Evolutionary conservation across 1,140 invertebrate species (phyloP), one percentile per base, ranked within the genome.

Genomic region (Pachyrhynchus sulphureomaculatus): DNA sequence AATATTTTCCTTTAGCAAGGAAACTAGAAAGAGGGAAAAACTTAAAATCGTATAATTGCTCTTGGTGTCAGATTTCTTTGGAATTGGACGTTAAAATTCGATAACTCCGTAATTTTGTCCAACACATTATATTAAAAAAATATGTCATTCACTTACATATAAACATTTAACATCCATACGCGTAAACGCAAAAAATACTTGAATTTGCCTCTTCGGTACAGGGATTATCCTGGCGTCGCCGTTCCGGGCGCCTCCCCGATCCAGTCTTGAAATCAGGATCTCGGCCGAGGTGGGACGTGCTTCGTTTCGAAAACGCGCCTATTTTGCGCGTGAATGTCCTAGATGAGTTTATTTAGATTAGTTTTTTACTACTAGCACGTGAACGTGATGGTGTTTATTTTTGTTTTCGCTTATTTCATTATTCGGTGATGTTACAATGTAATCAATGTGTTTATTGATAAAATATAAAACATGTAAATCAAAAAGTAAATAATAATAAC

Each of bases 201-300:
- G 13, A 32, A 56, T 56, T 56, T 56, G 54, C 54, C 37, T 56
- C n/a, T 48, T 58, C 44, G 45, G 33, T 41, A 32, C 45, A 41
- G 39, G 44, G 55, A 58, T 49, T 58, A 49, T 58, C 44, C 23
- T 58, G 55, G 55, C 55, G 55, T 58, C 55, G 55, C 44, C 55
- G 45, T 58, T 58, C 55, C 55, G 44, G 55, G 55, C 55, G 55
- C 55, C 55, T 58, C 55, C 55, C 55, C 55, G 45, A 58, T 49
- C 21, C 55, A 49, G 45, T 2, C 45, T 58, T 13, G 37, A 42
- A 42, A 54, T 41, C 52, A 32, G 52, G 55, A 58, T 58, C 13
- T 39, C 36, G 36, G 17, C 36, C 29, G 55, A 58, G 45, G 55
- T 58, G 45, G 55, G 55, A 58, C 55, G 55, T 58, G 55, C 55